Evolutionary conservation across 2,888 invertebrate genomes (phyloP), one percentile per base, ranked within the genome.

Genomic region (Vannuccia rotundouncinata): DNA sequence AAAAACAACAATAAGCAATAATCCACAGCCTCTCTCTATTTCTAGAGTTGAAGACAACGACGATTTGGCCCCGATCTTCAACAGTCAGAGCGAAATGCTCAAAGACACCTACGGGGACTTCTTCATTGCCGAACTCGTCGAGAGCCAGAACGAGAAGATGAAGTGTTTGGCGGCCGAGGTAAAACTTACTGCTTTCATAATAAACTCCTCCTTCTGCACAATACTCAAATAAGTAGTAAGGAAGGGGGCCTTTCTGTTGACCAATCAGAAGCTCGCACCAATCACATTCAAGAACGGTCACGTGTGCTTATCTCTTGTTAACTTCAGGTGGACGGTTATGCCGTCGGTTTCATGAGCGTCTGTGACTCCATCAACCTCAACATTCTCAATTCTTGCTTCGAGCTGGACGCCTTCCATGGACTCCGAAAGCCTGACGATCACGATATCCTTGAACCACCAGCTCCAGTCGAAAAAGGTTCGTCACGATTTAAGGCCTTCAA

Each of bases 41-140:
- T 82, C 17, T 82, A 88, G 87, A 75, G 87, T 88, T 13, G 86
- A 88, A 81, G 88, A 88, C 80, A 86, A 87, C 82, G 88, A 88
- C 85, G 88, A 88, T 78, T 82, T 88, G 80, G 86, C 86, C 0
- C 88, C 88, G n/a, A 86, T 88, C 60, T 88, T 88, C 81, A 87
- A 88, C 82, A 85, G 85, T 17, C 86, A 88, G 81, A 88, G 86
- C 81, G 85, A 86, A 81, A 86, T 86, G 84, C 82, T 88, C 79
- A 85, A 83, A 31, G 83, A 84, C 77, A 86, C 86, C 0, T 88
- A 88, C 82, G 88, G 88, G 2, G 86, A 88, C 60, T 88, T 84
- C 83, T 88, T 87, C 83, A 83, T 88, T 78, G 87, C 88, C 30
- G 88, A 88, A 82, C 83, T 88, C 27, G 87, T 88, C 75, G 88